Evolutionary conservation across 2,113 vertebrate genomes (phyloP).

Genomic region (Pseudolaguvia tuberculata): DNA sequence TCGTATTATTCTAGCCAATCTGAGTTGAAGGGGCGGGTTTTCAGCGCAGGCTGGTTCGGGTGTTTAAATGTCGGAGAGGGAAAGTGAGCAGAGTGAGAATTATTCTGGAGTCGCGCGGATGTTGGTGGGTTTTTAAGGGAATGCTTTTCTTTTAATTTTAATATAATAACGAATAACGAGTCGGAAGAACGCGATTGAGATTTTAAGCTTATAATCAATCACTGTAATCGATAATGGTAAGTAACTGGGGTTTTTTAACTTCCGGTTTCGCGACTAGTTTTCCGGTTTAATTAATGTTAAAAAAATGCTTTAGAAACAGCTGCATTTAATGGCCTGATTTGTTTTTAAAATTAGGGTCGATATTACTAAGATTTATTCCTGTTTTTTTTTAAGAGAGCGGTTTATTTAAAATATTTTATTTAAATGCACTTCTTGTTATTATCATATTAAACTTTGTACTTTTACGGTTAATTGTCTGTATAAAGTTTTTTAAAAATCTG

Average conservation of each 20-base stretch:
- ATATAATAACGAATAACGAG: neutral
- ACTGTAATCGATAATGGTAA: conserved; percentile 16
- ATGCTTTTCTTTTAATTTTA: neutral
- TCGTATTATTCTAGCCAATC: neutral
- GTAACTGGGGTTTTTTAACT: neutral
- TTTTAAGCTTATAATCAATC: neutral
- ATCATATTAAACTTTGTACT: too few species aligned
- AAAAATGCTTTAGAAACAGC: too few species aligned
- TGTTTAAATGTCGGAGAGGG: conserved; percentile 24
- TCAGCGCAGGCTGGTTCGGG: neutral
- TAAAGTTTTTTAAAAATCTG: too few species aligned
- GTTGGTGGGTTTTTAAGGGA: neutral
- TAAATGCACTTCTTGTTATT: too few species aligned
- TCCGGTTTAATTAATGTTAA: too few species aligned
- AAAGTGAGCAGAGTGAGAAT: neutral
- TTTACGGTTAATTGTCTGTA: too few species aligned
- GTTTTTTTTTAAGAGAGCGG: too few species aligned
- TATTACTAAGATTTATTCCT: too few species aligned
- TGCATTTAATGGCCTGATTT: too few species aligned
- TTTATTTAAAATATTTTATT: too few species aligned
- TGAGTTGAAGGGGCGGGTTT: neutral
- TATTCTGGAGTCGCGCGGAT: neutral
- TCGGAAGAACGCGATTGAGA: neutral
- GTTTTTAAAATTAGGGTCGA: too few species aligned
- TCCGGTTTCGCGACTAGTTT: neutral